A percentile compares a stretch with the other conserved stretches of the same genome.
Evolutionary conservation across 2,113 vertebrate species (phyloP).

Genomic region (Erythrolamprus reginae): DNA sequence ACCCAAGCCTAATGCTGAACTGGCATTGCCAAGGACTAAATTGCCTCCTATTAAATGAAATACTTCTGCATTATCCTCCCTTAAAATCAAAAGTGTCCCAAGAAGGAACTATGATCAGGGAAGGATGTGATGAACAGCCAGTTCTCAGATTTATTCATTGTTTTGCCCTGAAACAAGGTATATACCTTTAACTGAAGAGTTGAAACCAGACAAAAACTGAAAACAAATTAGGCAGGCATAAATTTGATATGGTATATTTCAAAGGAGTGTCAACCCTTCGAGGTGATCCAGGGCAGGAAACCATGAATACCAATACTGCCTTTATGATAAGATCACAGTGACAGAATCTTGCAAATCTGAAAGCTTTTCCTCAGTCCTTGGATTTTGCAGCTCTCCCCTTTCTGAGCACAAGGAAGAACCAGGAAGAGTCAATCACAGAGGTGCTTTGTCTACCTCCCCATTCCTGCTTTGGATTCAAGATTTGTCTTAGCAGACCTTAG

Average conservation of each 20-base stretch:
- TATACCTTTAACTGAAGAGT: not conserved
- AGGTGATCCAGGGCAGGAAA: not conserved
- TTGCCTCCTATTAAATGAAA: not conserved
- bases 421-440: not conserved
- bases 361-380: not conserved
- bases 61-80: not conserved
- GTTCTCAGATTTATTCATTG: not conserved
- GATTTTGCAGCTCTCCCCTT: not conserved
- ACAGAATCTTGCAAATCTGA: not conserved
- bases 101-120: not conserved
- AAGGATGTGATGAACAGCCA: not conserved
- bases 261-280: not conserved
- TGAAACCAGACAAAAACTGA: not conserved
- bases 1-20: not conserved
- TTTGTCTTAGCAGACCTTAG: not conserved
- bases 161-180: not conserved
- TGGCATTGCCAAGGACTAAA: not conserved
- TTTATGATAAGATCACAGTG: not conserved
- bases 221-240: not conserved
- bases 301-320: not conserved
- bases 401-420: not conserved
- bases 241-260: not conserved
- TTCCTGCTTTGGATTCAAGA: not conserved
- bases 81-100: not conserved
- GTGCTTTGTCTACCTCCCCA: not conserved